Percentiles rank a stretch among this genome's conserved stretches.
Conservation (phyloP, 2,888 invertebrate genomes). For the Lasioglossum calceatum region DNA sequence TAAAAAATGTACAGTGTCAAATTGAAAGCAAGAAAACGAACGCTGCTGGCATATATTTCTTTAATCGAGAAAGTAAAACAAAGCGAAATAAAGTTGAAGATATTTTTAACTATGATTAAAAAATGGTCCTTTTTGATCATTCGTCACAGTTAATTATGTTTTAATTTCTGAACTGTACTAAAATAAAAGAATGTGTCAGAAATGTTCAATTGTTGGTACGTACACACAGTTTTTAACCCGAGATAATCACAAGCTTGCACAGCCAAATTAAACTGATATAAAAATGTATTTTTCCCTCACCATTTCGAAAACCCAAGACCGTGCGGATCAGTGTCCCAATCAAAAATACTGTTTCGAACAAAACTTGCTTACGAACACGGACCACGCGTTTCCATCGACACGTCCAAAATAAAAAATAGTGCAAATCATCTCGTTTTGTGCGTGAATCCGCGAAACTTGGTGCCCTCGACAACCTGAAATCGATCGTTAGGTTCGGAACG, state of each 20-base stretch:
- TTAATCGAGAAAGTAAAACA: background rate
- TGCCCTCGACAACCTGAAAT: background rate
- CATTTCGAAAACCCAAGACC: background rate
- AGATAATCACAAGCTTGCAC: background rate
- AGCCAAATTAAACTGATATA: background rate
- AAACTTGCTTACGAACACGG: background rate
- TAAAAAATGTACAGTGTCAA: background rate
- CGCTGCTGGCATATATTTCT: background rate
- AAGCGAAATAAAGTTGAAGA: background rate
- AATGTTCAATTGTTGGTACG: background rate
- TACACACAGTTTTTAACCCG: background rate
- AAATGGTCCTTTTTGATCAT: background rate
- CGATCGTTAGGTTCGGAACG: conserved; percentile 26
- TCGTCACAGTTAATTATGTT: background rate
- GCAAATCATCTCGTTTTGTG: background rate
- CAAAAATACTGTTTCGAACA: background rate
- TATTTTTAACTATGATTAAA: background rate
- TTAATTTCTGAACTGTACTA: background rate
- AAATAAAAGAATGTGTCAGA: background rate
- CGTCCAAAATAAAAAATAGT: background rate
- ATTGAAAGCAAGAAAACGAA: background rate
- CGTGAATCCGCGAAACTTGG: background rate
- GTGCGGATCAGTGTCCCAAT: background rate
- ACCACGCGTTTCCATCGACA: background rate
- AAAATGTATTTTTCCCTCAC: background rate